These are phyloP conservation scores for Colostygia pectinataria DNA, from an alignment of 2,888 invertebrate species.

Conservation along the genomic window DNA sequence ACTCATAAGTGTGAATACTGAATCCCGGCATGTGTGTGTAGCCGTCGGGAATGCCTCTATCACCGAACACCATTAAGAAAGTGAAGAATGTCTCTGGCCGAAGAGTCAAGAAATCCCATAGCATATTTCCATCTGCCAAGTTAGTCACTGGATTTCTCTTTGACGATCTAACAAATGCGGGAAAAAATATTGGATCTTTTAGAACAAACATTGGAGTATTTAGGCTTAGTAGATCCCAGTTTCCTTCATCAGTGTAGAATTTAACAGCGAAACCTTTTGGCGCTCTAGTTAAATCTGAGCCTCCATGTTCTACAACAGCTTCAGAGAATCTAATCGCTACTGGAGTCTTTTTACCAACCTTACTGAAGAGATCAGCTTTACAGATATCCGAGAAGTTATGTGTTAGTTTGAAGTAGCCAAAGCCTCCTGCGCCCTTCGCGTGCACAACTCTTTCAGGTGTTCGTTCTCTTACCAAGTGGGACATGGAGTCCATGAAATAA, in stretches of 20 bases:
- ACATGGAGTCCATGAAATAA: constrained; percentile 87
- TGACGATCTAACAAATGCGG: constrained; percentile 95
- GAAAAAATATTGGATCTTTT: constrained; percentile 92
- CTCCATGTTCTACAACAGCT: constrained; percentile 92
- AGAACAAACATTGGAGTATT: constrained; percentile 95
- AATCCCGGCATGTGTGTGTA: constrained; percentile 96
- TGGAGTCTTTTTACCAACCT: constrained; percentile 89
- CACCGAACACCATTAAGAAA: constrained; percentile 90
- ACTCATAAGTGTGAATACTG: constrained; percentile 94
- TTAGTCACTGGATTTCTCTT: constrained; percentile 95
- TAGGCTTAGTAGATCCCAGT: constrained; percentile 94
- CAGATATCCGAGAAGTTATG: constrained; percentile 90
- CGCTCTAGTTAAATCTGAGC: constrained; percentile 92
- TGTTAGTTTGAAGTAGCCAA: constrained; percentile 92
- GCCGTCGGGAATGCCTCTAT: constrained; percentile 95
- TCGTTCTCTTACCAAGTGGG: constrained; percentile 92
- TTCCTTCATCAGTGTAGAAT: constrained; percentile 94
- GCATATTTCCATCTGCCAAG: constrained; percentile 92
- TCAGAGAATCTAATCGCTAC: constrained; percentile 91
- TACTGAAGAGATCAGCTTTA: constrained; percentile 88
- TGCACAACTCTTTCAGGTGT: constrained; percentile 96
- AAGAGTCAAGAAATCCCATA: constrained; percentile 95
- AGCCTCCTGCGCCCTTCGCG: constrained; percentile 95
- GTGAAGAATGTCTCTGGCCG: constrained; percentile 94
- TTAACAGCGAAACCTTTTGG: constrained; percentile 95